Evolutionary conservation across 1,140 invertebrate species (phyloP).

Genomic region (Anthonomus grandis): DNA sequence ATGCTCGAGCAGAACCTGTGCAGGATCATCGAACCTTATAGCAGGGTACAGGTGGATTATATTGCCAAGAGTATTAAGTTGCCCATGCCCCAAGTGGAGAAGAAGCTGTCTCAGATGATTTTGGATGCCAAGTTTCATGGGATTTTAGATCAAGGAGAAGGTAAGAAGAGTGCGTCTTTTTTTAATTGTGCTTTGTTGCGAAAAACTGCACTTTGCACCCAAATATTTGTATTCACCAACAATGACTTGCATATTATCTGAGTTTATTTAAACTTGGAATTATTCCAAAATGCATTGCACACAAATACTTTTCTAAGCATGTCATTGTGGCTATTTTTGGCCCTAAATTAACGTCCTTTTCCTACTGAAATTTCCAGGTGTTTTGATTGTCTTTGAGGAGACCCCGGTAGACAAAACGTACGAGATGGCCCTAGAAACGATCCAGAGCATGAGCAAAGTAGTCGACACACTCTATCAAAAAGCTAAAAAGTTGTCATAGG

Average conservation of each 20-base stretch:
- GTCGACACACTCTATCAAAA: slow-evolving; percentile 98
- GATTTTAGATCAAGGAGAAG: slow-evolving; percentile 96
- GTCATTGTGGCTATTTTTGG: no score
- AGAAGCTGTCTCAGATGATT: slow-evolving; percentile 99
- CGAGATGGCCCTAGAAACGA: slow-evolving; percentile 93
- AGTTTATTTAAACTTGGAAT: no score
- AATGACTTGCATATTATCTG: no score
- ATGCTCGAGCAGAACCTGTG: slow-evolving; percentile 99
- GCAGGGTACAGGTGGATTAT: slow-evolving; percentile 83
- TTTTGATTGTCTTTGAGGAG: slow-evolving; percentile 96
- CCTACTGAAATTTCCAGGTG: slow-evolving; percentile 56
- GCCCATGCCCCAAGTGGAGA: slow-evolving; percentile 88
- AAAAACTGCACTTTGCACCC: background rate
- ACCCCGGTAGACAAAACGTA: slow-evolving; percentile 95
- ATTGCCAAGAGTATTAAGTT: slow-evolving; percentile 85
- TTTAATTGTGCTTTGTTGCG: no score
- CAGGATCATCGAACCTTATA: slow-evolving; percentile 98
- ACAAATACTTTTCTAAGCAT: no score
- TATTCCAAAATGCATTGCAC: no score
- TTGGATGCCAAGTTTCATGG: slow-evolving; percentile 96
- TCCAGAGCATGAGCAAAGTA: slow-evolving; percentile 98
- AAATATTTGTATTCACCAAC: background rate
- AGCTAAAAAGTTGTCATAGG: slow-evolving; percentile 95
- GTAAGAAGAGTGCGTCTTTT: no score
- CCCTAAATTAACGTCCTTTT: no score